Evolutionary conservation across 2,797 vertebrate genomes (phyloP).

Genomic region (Cynodonichthys magdalenae): DNA sequence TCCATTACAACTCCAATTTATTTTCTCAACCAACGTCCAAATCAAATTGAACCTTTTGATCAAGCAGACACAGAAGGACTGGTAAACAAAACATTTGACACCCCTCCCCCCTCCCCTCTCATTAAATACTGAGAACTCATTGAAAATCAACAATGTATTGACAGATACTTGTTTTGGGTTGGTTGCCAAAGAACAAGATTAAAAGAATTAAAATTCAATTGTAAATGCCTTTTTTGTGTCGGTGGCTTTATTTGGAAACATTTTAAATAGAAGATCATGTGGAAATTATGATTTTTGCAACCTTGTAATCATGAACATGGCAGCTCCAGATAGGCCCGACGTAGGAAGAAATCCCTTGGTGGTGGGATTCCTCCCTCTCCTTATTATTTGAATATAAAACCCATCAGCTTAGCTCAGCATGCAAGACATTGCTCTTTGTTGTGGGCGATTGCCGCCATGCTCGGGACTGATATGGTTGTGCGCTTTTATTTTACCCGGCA

Average conservation of each 20-base stretch:
- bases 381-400: conserved; percentile 74
- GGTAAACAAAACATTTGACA: conserved; percentile 69
- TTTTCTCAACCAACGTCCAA: conserved; percentile 62
- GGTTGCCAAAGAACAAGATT: conserved; percentile 60
- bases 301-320: conserved; percentile 42
- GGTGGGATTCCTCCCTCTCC: conserved; percentile 61
- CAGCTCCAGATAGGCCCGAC: conserved; percentile 47
- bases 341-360: conserved; percentile 58
- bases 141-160: conserved; percentile 71
- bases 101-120: conserved; percentile 32
- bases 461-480: conserved; percentile 72
- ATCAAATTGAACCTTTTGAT: conserved; percentile 69
- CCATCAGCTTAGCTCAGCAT: conserved; percentile 71
- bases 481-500: conserved; percentile 62
- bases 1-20: conserved; percentile 68
- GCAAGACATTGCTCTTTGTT: conserved; percentile 71
- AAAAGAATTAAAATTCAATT: conserved; percentile 63
- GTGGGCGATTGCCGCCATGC: conserved; percentile 64
- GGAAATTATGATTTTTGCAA: conserved; percentile 39
- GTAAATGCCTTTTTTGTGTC: conserved; percentile 53
- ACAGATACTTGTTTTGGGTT: conserved; percentile 42
- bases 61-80: conserved; percentile 50
- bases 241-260: conserved; percentile 28
- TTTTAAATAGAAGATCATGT: conserved; percentile 31
- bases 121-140: conserved; percentile 61